phyloP scores from a whole-genome alignment of 2,888 invertebrate species.

The Phytoseiulus persimilis region DNA sequence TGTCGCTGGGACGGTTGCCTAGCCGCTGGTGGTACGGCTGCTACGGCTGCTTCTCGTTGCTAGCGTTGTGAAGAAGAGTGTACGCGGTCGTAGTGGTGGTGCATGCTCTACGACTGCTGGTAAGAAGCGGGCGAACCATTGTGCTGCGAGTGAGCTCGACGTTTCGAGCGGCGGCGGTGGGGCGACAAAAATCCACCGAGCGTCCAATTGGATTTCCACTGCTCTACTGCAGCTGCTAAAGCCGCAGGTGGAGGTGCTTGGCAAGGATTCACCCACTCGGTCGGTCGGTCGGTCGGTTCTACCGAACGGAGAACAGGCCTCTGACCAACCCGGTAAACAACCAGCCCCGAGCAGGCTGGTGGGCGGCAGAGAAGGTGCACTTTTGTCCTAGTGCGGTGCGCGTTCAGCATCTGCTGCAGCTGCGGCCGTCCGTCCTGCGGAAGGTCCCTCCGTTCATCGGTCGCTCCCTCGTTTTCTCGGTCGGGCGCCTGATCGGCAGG shows the following conservation, averaged over 20 bases:
- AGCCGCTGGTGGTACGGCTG: neutral
- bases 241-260: neutral
- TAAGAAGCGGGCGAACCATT: neutral
- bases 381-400: neutral
- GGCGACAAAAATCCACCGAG: neutral
- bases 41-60: neutral
- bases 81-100: neutral
- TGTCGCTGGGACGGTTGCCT: neutral
- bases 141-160: neutral
- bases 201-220: neutral
- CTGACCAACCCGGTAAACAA: neutral
- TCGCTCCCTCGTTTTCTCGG: no score
- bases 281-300: neutral
- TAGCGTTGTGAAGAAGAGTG: constrained; percentile 5
- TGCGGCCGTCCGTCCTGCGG: neutral
- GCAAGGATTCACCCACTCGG: no score
- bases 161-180: neutral
- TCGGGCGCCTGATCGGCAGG: neutral
- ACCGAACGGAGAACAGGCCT: neutral
- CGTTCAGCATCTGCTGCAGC: neutral
- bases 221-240: neutral
- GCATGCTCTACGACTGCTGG: neutral
- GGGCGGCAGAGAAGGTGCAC: neutral
- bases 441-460: no score
- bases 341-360: neutral